phyloP scores from a whole-genome alignment of 2,113 vertebrate genomes.

The Syrrhaptes paradoxus region DNA sequence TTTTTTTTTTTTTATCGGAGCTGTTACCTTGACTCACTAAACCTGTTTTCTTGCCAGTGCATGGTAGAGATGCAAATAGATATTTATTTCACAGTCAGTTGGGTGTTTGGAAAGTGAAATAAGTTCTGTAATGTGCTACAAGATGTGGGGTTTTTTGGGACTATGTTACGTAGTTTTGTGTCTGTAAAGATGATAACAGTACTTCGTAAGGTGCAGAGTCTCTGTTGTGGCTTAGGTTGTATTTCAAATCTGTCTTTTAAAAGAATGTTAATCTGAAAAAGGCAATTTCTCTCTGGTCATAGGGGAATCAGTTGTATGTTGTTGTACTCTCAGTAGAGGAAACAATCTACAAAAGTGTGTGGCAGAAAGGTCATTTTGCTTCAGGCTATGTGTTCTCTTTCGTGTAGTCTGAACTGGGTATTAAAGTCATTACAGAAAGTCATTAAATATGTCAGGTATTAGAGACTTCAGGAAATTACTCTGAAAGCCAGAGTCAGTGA shows the following conservation, averaged over 20 bases:
- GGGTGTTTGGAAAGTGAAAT: neutral
- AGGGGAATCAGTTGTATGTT: neutral
- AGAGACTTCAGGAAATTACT: neutral
- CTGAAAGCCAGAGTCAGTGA: neutral
- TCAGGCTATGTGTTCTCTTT: neutral
- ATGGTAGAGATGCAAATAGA: neutral
- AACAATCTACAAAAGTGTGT: neutral
- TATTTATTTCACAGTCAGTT: neutral
- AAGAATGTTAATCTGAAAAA: neutral
- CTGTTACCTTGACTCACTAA: neutral
- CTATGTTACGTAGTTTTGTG: neutral
- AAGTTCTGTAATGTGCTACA: neutral
- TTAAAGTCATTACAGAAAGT: neutral
- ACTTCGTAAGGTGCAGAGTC: neutral
- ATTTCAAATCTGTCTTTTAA: neutral
- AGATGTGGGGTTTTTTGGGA: neutral
- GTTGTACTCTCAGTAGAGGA: neutral
- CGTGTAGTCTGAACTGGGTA: neutral
- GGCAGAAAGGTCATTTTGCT: neutral
- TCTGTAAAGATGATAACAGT: neutral
- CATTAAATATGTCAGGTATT: neutral
- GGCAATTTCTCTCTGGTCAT: rapidly evolving
- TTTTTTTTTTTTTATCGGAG: neutral
- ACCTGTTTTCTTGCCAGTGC: neutral
- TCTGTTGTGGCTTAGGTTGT: neutral